Evolutionary conservation across 2,113 vertebrate species (phyloP).

Genomic region (Engystomops pustulosus): DNA sequence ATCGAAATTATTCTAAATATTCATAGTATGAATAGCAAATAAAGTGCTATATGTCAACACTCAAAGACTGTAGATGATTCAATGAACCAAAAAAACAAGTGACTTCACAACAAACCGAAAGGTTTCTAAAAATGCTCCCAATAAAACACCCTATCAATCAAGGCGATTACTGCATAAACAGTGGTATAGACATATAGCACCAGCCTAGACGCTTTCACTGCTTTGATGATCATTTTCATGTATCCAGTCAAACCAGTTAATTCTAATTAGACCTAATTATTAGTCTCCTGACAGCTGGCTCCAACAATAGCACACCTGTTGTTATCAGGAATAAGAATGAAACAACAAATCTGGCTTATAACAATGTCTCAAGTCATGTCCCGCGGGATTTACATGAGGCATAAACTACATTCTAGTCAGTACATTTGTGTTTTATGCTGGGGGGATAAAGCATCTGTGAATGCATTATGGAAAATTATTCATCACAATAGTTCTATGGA

Average conservation of each 20-base stretch:
- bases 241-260: constrained; percentile 61
- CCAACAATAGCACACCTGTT: constrained; percentile 61
- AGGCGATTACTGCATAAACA: constrained; percentile 10
- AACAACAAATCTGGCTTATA: constrained; percentile 58
- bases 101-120: neutral
- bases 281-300: constrained; percentile 54
- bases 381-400: constrained; percentile 24
- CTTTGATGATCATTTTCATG: constrained; percentile 59
- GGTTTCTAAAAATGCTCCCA: neutral
- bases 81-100: neutral
- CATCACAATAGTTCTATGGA: neutral
- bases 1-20: no score
- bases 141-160: constrained; percentile 8
- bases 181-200: constrained; percentile 27
- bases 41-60: neutral
- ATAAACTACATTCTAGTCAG: constrained; percentile 22
- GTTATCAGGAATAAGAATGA: constrained; percentile 49
- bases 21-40: no score
- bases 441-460: constrained; percentile 49
- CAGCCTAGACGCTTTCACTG: constrained; percentile 30
- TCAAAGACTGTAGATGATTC: no score
- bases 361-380: constrained; percentile 54
- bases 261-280: constrained; percentile 63
- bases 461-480: constrained; percentile 16
- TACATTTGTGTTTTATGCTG: constrained; percentile 3